Evolutionary conservation across 2,888 invertebrate species (phyloP).

Genomic region (Agrochola lychnidis): DNA sequence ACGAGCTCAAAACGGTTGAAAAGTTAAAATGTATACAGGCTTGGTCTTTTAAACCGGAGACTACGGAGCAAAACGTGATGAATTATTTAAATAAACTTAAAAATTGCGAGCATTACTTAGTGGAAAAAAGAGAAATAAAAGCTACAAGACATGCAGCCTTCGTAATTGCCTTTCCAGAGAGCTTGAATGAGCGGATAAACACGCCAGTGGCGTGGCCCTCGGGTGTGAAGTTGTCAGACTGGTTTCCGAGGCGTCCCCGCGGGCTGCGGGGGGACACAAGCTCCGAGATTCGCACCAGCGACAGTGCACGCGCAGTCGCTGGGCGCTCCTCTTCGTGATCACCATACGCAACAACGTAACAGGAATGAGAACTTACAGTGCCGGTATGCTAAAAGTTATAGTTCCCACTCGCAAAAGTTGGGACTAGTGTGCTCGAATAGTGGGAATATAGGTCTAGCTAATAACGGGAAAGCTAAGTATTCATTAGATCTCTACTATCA

Average conservation of each 20-base stretch:
- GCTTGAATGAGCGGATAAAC: too few species aligned
- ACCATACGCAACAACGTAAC: background rate
- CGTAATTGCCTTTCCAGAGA: background rate
- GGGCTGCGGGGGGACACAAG: background rate
- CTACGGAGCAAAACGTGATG: too few species aligned
- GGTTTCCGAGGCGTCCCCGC: background rate
- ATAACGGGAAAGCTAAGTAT: too few species aligned
- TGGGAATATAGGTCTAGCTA: background rate
- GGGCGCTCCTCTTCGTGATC: background rate
- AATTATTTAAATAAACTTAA: too few species aligned
- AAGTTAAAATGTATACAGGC: too few species aligned
- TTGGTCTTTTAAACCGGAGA: too few species aligned
- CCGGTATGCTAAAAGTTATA: background rate
- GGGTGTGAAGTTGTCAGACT: background rate
- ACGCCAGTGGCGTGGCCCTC: background rate
- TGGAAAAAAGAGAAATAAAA: background rate
- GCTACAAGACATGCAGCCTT: background rate
- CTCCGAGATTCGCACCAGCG: background rate
- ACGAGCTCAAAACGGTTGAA: too few species aligned
- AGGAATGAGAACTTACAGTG: background rate
- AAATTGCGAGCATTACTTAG: too few species aligned
- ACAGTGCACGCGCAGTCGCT: background rate
- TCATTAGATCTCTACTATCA: too few species aligned
- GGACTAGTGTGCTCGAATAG: background rate
- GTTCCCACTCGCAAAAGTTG: background rate